phyloP scores from a whole-genome alignment of 92 coral and sea anemone genomes.

The Porites rus region DNA sequence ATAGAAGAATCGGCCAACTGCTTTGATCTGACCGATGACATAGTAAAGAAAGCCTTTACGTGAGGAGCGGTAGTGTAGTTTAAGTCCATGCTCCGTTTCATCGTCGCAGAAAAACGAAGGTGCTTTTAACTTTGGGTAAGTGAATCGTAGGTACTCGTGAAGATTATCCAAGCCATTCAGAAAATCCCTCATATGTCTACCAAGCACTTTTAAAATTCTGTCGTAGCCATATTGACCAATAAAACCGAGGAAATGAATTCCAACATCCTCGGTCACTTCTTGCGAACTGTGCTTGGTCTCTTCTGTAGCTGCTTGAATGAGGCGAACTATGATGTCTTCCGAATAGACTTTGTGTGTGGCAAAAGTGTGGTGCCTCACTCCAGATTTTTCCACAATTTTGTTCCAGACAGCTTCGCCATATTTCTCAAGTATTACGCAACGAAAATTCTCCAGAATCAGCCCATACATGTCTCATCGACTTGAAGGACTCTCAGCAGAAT shows the following conservation, averaged over 20 bases:
- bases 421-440: conserved; percentile 56
- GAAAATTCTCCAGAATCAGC: conserved; percentile 72
- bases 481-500: too few relatives aligned
- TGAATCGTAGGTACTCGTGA: conserved; percentile 86
- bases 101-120: conserved; percentile 89
- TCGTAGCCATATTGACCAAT: conserved; percentile 90
- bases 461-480: conserved; percentile 67
- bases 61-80: conserved; percentile 86
- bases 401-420: conserved; percentile 78
- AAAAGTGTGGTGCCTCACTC: conserved; percentile 59
- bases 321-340: conserved; percentile 63
- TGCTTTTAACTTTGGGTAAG: conserved; percentile 83
- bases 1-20: conserved; percentile 80
- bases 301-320: conserved; percentile 58
- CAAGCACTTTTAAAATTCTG: conserved; percentile 78
- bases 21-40: conserved; percentile 87
- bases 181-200: conserved; percentile 90
- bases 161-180: conserved; percentile 86
- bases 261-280: conserved; percentile 65
- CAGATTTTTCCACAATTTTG: conserved; percentile 74
- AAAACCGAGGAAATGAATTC: conserved; percentile 72
- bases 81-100: conserved; percentile 84
- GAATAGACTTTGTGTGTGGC: conserved; percentile 73
- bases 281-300: conserved; percentile 65
- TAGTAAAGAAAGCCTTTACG: conserved; percentile 80